Conservation (phyloP, 2,888 invertebrate genomes). For the Rhingia campestris region DNA sequence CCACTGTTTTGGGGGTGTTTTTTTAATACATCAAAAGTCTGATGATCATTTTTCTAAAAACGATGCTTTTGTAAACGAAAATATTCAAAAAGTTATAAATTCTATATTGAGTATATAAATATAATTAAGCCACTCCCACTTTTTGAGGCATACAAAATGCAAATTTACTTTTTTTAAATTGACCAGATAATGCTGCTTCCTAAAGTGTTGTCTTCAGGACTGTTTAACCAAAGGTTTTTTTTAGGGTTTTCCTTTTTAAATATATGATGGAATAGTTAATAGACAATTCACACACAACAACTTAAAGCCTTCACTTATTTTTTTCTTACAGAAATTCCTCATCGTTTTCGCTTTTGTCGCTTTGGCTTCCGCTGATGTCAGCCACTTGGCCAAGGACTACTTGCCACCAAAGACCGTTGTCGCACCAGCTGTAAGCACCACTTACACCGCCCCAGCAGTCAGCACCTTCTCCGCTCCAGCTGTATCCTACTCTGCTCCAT, state of each 20-base stretch:
- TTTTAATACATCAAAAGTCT: too few relatives aligned
- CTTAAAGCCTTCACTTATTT: conserved; percentile 25
- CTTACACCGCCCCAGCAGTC: conserved; percentile 50
- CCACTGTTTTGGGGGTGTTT: too few relatives aligned
- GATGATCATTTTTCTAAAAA: too few relatives aligned
- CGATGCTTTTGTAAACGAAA: too few relatives aligned
- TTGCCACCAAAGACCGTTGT: conserved; percentile 76
- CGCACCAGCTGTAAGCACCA: conserved; percentile 64
- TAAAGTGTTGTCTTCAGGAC: too few relatives aligned
- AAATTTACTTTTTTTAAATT: too few relatives aligned
- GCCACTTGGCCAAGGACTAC: conserved; percentile 79
- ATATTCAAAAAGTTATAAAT: too few relatives aligned
- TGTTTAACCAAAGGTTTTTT: too few relatives aligned
- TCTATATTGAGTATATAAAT: too few relatives aligned
- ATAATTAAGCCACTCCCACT: too few relatives aligned
- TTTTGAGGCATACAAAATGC: too few relatives aligned
- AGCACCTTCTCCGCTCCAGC: neutral
- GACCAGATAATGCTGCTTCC: too few relatives aligned
- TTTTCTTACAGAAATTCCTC: conserved; percentile 79
- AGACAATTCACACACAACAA: neutral
- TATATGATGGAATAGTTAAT: neutral
- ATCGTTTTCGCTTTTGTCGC: conserved; percentile 79
- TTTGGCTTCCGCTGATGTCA: conserved; percentile 80
- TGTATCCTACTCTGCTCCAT: neutral
- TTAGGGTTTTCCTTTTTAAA: neutral